A percentile compares a stretch with the other conserved stretches of the same genome.
phyloP scores from a whole-genome alignment of 2,797 vertebrate genomes.

The Alosa sapidissima region DNA sequence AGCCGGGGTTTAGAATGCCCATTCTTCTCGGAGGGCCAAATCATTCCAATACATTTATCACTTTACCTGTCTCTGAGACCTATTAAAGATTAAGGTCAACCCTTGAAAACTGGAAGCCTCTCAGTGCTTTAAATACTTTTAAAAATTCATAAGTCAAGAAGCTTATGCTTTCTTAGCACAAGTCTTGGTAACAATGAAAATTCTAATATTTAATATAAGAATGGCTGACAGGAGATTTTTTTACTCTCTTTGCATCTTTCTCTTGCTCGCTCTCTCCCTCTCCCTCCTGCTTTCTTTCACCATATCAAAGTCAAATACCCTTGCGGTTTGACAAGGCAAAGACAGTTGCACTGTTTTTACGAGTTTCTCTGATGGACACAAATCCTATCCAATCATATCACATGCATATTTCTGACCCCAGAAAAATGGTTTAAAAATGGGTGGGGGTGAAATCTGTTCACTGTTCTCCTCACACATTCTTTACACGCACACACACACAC shows the following conservation, averaged over 20 bases:
- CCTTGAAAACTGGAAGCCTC: slow-evolving; percentile 53
- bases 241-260: slow-evolving; percentile 25
- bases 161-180: slow-evolving; percentile 76
- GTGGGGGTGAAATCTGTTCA: slow-evolving; percentile 43
- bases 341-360: slow-evolving; percentile 34
- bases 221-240: slow-evolving; percentile 78
- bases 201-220: slow-evolving; percentile 79
- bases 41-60: slow-evolving; percentile 73
- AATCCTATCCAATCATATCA: slow-evolving; percentile 75
- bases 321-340: slow-evolving; percentile 62
- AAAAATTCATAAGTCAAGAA: slow-evolving; percentile 80
- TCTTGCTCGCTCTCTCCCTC: slow-evolving; percentile 31
- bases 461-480: slow-evolving; percentile 25
- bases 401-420: slow-evolving; percentile 48
- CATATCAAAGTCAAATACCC: slow-evolving; percentile 64
- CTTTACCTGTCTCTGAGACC: slow-evolving; percentile 78
- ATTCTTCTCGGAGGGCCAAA: slow-evolving; percentile 66
- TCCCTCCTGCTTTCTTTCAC: slow-evolving; percentile 53
- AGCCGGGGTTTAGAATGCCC: slow-evolving; percentile 65
- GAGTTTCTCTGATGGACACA: slow-evolving; percentile 64
- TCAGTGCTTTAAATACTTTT: slow-evolving; percentile 72
- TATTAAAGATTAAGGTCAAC: slow-evolving; percentile 81
- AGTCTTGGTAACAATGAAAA: slow-evolving; percentile 78
- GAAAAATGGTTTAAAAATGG: slow-evolving; percentile 16
- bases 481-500: slow-evolving; percentile 22